Conservation (phyloP, 2,888 invertebrate species). For the Incurvaria masculella region DNA sequence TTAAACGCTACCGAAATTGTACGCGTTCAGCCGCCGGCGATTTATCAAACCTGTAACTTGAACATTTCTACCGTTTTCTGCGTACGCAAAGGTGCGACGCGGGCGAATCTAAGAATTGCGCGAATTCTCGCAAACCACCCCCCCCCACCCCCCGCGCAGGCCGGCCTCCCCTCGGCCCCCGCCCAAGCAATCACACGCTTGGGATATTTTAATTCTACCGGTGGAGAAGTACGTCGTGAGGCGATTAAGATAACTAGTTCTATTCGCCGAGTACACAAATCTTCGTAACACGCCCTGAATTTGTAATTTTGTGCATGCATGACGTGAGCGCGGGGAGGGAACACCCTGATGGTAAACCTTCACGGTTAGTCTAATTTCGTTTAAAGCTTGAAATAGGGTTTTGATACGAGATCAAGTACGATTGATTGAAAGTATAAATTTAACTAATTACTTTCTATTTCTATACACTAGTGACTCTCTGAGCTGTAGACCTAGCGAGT, state of each 20-base stretch:
- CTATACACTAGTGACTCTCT: no score
- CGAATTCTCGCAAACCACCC: neutral
- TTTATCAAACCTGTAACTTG: neutral
- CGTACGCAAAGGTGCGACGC: neutral
- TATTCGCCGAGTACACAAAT: neutral
- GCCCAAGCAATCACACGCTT: neutral
- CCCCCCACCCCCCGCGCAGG: no score
- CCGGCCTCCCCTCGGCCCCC: neutral
- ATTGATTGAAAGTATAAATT: no score
- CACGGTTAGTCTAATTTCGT: no score
- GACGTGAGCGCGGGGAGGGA: no score
- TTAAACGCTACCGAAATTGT: neutral
- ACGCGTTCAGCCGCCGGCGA: neutral
- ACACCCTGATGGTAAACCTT: no score
- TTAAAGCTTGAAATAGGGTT: no score
- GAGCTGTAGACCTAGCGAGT: no score
- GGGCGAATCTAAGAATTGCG: neutral
- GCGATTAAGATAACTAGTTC: neutral
- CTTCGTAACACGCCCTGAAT: neutral
- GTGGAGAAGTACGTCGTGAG: neutral
- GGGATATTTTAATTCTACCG: neutral
- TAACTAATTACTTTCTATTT: no score
- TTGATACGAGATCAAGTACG: no score
- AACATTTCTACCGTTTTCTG: neutral
- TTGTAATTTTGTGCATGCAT: neutral